Evolutionary conservation across 2,797 vertebrate species (phyloP).

Genomic region (Semaprochilodus insignis): DNA sequence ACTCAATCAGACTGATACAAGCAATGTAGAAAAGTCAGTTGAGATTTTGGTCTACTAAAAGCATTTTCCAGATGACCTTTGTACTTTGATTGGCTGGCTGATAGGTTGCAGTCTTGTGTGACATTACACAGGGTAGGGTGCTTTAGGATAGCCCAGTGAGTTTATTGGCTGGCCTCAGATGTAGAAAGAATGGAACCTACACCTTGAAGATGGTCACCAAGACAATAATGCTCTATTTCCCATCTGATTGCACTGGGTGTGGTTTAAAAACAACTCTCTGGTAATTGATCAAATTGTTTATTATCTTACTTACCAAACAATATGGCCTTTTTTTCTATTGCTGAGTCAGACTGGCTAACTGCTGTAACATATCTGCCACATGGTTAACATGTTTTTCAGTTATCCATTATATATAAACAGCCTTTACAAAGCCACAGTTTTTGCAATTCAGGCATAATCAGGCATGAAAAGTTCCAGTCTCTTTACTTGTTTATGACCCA

Average conservation of each 20-base stretch:
- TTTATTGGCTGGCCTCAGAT: neutral
- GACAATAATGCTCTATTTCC: neutral
- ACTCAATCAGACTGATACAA: slow-evolving; percentile 14
- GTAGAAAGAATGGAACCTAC: neutral
- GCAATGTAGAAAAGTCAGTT: slow-evolving; percentile 40
- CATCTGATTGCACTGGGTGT: slow-evolving; percentile 10
- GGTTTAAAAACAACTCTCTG: slow-evolving; percentile 16
- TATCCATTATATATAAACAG: neutral
- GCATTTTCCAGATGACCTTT: slow-evolving; percentile 70
- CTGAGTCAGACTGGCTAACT: neutral
- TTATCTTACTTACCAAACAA: neutral
- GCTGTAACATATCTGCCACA: neutral
- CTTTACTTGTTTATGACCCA: no score
- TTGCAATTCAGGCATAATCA: neutral
- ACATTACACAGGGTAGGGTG: neutral
- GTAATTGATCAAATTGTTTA: neutral
- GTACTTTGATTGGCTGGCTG: slow-evolving; percentile 69
- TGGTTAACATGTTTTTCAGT: neutral
- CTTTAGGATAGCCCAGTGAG: neutral
- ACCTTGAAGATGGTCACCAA: neutral
- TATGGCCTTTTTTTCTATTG: neutral
- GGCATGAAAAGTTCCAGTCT: no score
- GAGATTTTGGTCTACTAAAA: slow-evolving; percentile 61
- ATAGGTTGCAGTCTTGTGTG: slow-evolving; percentile 63
- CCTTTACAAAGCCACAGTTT: neutral